These are phyloP conservation scores for Halocynthia roretzi DNA, from an alignment of 23 tunicate species.

Conservation along the genomic window DNA sequence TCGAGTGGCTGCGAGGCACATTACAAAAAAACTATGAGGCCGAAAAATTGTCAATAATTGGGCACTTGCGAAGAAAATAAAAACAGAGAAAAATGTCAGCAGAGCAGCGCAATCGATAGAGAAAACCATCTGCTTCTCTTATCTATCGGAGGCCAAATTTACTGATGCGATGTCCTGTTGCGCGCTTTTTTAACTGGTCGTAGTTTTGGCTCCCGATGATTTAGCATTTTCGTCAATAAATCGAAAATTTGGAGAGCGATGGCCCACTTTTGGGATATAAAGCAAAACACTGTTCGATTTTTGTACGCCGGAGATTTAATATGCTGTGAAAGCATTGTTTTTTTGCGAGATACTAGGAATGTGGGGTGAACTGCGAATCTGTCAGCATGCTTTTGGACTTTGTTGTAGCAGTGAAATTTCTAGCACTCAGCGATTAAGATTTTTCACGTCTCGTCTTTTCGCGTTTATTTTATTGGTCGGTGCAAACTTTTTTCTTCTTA, in stretches of 20 bases:
- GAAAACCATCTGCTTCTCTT: conserved; percentile 5
- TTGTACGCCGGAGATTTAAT: too few relatives aligned
- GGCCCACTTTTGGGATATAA: too few relatives aligned
- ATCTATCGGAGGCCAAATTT: background rate
- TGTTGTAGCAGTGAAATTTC: too few relatives aligned
- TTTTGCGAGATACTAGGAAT: too few relatives aligned
- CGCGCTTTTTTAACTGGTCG: background rate
- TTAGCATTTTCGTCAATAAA: conserved; percentile 10
- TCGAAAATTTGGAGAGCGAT: background rate
- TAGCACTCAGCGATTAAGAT: too few relatives aligned
- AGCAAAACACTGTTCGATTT: too few relatives aligned
- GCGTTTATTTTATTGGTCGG: too few relatives aligned
- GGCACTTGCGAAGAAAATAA: conserved; percentile 9
- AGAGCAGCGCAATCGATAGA: background rate
- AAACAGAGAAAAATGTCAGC: conserved; percentile 3
- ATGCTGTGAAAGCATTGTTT: too few relatives aligned
- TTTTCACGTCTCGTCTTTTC: too few relatives aligned
- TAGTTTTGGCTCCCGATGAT: background rate
- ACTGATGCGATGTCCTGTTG: background rate
- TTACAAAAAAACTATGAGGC: background rate
- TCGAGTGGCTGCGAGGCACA: conserved; percentile 14
- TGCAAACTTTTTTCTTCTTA: too few relatives aligned
- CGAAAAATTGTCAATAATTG: conserved; percentile 17
- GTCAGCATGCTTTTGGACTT: too few relatives aligned
- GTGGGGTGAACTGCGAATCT: too few relatives aligned